Percentiles rank a stretch among this genome's conserved stretches.
Conservation (phyloP, 2,797 vertebrate species). For the Anableps anableps region DNA sequence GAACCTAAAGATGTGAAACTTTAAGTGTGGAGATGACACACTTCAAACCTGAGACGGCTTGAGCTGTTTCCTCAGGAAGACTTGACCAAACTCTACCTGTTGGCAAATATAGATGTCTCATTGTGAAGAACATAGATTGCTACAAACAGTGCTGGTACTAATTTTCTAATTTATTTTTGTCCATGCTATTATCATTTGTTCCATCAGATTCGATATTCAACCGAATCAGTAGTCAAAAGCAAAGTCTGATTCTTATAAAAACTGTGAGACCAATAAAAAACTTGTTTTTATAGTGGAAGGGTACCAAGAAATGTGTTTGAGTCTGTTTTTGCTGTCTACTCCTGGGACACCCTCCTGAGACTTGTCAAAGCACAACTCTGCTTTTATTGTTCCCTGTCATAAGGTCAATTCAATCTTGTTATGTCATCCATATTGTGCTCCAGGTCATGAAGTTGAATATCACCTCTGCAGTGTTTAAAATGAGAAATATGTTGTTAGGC, state of each 20-base stretch:
- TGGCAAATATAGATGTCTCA: neutral
- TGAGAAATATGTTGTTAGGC: constrained; percentile 52
- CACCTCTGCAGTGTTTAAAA: constrained; percentile 41
- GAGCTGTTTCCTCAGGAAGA: neutral
- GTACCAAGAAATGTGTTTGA: neutral
- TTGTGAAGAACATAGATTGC: neutral
- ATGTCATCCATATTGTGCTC: neutral
- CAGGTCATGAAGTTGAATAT: constrained; percentile 15
- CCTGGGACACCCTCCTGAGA: constrained; percentile 10
- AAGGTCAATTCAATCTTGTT: constrained; percentile 4
- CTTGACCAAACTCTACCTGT: neutral
- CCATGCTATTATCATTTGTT: neutral
- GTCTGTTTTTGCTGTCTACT: neutral
- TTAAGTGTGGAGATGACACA: neutral
- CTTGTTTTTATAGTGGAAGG: neutral
- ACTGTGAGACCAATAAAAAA: neutral
- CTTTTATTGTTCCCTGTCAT: constrained; percentile 11
- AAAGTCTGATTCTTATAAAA: neutral
- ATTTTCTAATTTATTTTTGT: neutral
- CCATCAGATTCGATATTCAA: neutral
- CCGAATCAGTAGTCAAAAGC: neutral
- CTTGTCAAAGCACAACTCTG: constrained; percentile 11
- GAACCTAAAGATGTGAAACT: neutral
- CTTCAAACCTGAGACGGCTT: neutral
- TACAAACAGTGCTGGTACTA: too few species aligned